A percentile compares a stretch with the other conserved stretches of the same genome.
phyloP scores from a whole-genome alignment of 2,797 vertebrate genomes.

The Acanthornis magna region DNA sequence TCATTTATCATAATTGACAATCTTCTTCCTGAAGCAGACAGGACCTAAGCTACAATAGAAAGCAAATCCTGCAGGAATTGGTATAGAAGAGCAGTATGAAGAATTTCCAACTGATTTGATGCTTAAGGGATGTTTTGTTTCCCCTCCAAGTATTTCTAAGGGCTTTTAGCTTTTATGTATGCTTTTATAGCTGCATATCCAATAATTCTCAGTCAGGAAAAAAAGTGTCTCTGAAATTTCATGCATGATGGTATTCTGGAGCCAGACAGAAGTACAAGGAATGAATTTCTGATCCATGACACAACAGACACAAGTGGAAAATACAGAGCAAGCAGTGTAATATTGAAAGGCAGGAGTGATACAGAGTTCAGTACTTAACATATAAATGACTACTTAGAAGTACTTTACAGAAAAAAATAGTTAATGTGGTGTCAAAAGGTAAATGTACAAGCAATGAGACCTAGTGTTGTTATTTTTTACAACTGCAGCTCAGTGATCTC shows the following conservation, averaged over 20 bases:
- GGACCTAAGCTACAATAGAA: background rate
- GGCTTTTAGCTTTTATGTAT: constrained; percentile 44
- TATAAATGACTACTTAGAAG: constrained; percentile 31
- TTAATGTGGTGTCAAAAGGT: constrained; percentile 3
- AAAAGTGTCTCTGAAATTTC: background rate
- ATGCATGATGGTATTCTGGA: constrained; percentile 1
- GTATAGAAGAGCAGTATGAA: background rate
- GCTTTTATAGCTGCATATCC: background rate
- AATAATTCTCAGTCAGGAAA: background rate
- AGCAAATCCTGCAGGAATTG: background rate
- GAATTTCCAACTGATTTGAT: background rate
- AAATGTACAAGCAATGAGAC: background rate
- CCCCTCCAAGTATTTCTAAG: constrained; percentile 2
- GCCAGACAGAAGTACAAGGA: background rate
- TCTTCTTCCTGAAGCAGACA: background rate
- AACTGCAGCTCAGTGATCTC: background rate
- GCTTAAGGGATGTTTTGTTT: constrained; percentile 19
- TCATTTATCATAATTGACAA: background rate
- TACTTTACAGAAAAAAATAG: constrained; percentile 5
- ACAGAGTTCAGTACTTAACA: constrained; percentile 15
- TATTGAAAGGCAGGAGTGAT: background rate
- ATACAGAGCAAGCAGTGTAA: background rate
- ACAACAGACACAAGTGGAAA: constrained; percentile 23
- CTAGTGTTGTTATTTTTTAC: background rate
- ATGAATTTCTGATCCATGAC: constrained; percentile 12